Evolutionary conservation across 2,113 vertebrate genomes (phyloP).

Genomic region (Acrocephalus arundinaceus): DNA sequence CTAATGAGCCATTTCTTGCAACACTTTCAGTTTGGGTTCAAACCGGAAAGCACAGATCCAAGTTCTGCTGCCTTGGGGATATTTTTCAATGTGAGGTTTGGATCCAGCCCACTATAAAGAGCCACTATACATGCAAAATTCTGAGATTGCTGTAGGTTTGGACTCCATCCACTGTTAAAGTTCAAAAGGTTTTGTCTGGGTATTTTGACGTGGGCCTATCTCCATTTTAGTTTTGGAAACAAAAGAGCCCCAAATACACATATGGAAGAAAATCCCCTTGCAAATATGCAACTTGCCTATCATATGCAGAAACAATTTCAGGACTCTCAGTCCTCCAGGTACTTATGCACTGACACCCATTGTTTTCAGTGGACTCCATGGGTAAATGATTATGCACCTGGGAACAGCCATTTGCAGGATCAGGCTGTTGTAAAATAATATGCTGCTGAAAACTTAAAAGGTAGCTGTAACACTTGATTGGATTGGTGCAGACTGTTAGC

Average conservation of each 20-base stretch:
- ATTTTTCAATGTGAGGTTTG: constrained; percentile 52
- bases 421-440: constrained; percentile 20
- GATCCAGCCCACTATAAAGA: constrained; percentile 33
- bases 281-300: not conserved
- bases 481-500: not conserved
- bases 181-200: constrained; percentile 44
- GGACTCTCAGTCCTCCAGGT: not conserved
- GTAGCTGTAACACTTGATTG: not conserved
- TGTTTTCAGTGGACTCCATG: constrained; percentile 15
- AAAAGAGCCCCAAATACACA: not conserved
- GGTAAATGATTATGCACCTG: constrained; percentile 36
- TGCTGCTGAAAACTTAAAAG: constrained; percentile 39
- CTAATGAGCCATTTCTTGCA: constrained; percentile 56
- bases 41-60: constrained; percentile 47
- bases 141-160: constrained; percentile 45
- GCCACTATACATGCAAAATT: constrained; percentile 18
- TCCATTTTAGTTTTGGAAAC: constrained; percentile 35
- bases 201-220: constrained; percentile 8
- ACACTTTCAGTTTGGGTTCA: constrained; percentile 40
- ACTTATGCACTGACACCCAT: constrained; percentile 37
- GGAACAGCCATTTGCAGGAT: constrained; percentile 34
- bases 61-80: constrained; percentile 28
- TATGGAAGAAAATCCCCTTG: not conserved
- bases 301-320: constrained; percentile 39
- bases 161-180: constrained; percentile 30